phyloP scores from a whole-genome alignment of 2,113 vertebrate species.

The Alethe diademata region DNA sequence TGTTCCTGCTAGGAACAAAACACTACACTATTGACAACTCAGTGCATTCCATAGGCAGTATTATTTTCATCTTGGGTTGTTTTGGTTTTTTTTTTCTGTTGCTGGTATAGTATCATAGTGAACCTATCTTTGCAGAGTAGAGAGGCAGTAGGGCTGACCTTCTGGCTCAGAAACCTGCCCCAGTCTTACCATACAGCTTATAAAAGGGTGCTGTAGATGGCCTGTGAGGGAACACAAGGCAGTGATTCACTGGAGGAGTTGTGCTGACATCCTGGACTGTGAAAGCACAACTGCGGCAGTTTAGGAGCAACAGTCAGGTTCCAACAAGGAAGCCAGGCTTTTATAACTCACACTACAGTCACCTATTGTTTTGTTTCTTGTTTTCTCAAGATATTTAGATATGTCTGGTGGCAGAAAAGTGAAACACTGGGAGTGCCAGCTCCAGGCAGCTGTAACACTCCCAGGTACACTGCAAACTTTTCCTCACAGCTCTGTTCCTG shows the following conservation, averaged over 20 bases:
- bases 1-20: background rate
- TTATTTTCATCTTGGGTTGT: background rate
- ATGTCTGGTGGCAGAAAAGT: constrained; percentile 66
- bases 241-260: constrained; percentile 54
- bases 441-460: background rate
- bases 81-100: background rate
- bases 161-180: background rate
- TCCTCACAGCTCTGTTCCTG: background rate
- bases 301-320: constrained; percentile 59
- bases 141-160: background rate
- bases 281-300: constrained; percentile 70
- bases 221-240: constrained; percentile 40
- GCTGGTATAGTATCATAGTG: background rate
- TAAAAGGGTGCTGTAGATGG: constrained; percentile 1
- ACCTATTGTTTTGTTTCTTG: constrained; percentile 73
- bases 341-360: constrained; percentile 66
- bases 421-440: constrained; percentile 32
- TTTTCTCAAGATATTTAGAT: constrained; percentile 73
- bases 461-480: constrained; percentile 19
- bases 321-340: constrained; percentile 57
- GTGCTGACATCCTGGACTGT: constrained; percentile 57
- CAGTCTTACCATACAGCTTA: background rate
- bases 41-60: background rate
- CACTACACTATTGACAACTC: background rate
- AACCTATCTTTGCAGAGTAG: background rate